A percentile compares a stretch with the other conserved stretches of the same genome.
Evolutionary conservation across 2,888 invertebrate species (phyloP).

Genomic region (Arrhopalites spinosus): DNA sequence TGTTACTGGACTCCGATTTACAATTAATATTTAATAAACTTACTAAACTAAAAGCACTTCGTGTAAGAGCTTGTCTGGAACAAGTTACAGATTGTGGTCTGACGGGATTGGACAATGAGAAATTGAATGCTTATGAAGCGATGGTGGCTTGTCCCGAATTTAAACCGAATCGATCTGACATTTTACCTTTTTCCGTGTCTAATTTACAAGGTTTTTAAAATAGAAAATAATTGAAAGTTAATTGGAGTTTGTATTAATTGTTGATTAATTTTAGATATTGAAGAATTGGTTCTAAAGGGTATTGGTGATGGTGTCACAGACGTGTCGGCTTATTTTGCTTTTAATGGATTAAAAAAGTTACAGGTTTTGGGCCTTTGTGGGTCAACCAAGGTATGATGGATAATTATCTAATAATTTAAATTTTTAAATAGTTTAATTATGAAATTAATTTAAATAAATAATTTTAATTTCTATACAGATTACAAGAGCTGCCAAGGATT

Average conservation of each 20-base stretch:
- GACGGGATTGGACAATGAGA: conserved; percentile 42
- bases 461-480: too few species aligned
- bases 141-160: not conserved
- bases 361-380: conserved; percentile 35
- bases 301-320: conserved; percentile 52
- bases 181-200: conserved; percentile 15
- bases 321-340: conserved; percentile 44
- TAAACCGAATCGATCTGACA: not conserved
- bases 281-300: conserved; percentile 45
- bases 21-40: conserved; percentile 45
- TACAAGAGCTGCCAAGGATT: too few species aligned
- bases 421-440: too few species aligned
- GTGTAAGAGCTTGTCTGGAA: conserved; percentile 47
- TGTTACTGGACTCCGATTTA: conserved; percentile 48
- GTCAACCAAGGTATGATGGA: conserved; percentile 1
- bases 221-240: too few species aligned
- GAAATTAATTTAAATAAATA: too few species aligned
- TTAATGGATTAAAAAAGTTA: conserved; percentile 45
- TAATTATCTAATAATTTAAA: too few species aligned
- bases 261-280: conserved; percentile 34
- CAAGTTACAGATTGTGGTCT: conserved; percentile 49
- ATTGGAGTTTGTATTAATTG: not conserved
- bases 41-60: conserved; percentile 39
- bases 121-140: not conserved
- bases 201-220: conserved; percentile 15